Evolutionary conservation across 2,888 invertebrate genomes (phyloP).

Genomic region (Octonoba sinensis): DNA sequence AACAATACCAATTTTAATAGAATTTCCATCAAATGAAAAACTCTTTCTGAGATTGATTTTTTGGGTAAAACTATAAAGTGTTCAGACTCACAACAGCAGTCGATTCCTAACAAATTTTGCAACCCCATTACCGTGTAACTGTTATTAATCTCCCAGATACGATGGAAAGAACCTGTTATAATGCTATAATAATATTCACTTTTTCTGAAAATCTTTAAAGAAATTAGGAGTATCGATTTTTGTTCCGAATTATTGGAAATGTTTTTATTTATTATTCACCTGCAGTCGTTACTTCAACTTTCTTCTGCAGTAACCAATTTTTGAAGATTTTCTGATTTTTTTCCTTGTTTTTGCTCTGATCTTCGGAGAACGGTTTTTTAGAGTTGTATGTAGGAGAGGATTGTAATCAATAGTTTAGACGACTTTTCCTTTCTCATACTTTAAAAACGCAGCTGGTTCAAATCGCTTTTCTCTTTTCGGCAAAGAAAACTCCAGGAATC

Average conservation of each 20-base stretch:
- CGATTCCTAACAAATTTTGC: too few species aligned
- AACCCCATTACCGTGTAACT: too few species aligned
- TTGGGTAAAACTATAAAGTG: too few species aligned
- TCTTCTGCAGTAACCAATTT: slow-evolving; percentile 7
- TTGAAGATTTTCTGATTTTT: slow-evolving; percentile 23
- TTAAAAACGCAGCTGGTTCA: slow-evolving; percentile 56
- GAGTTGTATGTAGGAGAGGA: slow-evolving; percentile 25
- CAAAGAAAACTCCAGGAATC: slow-evolving; percentile 34
- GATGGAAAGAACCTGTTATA: slow-evolving; percentile 11
- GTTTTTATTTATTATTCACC: slow-evolving; percentile 62
- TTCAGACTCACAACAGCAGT: too few species aligned
- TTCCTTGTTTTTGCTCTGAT: slow-evolving; percentile 28
- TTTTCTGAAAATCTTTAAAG: slow-evolving; percentile 45
- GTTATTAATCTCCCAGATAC: too few species aligned
- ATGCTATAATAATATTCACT: slow-evolving; percentile 61
- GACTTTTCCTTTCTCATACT: slow-evolving; percentile 38
- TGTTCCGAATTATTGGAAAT: slow-evolving; percentile 53
- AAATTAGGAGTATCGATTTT: slow-evolving; percentile 59
- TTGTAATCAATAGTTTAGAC: slow-evolving; percentile 51
- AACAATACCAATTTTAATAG: too few species aligned
- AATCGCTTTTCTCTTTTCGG: slow-evolving; percentile 42
- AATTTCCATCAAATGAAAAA: too few species aligned
- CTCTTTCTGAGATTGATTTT: too few species aligned
- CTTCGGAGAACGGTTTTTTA: slow-evolving; percentile 34
- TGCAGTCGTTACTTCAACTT: slow-evolving; percentile 59